Conservation (phyloP, 1,140 invertebrate genomes). For the Leptinotarsa lineolata region DNA sequence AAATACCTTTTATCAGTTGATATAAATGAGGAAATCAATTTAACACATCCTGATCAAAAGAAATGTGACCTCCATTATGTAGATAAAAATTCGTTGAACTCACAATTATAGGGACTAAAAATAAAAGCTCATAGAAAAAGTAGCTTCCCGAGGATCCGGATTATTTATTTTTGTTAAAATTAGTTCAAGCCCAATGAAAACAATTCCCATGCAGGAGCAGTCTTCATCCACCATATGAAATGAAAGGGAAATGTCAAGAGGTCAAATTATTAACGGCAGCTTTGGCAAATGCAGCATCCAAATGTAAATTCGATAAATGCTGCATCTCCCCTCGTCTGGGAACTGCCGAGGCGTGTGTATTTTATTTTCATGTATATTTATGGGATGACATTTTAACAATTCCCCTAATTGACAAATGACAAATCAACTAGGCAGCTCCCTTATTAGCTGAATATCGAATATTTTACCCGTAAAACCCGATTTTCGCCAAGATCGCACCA, state of each 20-base stretch:
- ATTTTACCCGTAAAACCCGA: not conserved
- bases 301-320: not conserved
- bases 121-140: too few species aligned
- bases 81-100: not conserved
- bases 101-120: too few species aligned
- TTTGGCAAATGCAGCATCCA: not conserved
- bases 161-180: too few species aligned
- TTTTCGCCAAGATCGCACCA: too few species aligned
- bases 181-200: too few species aligned
- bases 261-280: not conserved
- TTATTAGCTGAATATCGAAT: slow-evolving; percentile 24
- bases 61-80: not conserved
- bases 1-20: too few species aligned
- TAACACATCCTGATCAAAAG: not conserved
- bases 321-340: not conserved
- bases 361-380: slow-evolving; percentile 7
- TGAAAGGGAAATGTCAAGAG: not conserved
- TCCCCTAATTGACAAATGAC: slow-evolving; percentile 22
- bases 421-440: slow-evolving; percentile 31
- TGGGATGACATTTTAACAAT: slow-evolving; percentile 30
- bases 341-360: not conserved
- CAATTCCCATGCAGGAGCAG: too few species aligned
- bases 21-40: not conserved
- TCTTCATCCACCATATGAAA: not conserved
- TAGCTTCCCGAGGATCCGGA: too few species aligned